phyloP scores from a whole-genome alignment of 2,113 vertebrate genomes.

The Nannobrachium achirus region DNA sequence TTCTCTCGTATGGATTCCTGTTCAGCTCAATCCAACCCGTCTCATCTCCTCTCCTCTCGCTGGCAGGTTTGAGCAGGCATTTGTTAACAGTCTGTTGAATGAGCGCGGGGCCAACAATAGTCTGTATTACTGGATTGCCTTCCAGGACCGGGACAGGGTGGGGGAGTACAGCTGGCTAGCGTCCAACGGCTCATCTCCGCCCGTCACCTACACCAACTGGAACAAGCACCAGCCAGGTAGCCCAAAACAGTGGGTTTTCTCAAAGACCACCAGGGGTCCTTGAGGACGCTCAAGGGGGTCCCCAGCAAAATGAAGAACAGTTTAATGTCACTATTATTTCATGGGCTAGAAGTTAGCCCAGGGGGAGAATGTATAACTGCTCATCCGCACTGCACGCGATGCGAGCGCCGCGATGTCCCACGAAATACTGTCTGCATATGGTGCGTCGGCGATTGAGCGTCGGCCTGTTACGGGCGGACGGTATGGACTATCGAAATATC shows the following conservation, averaged over 20 bases:
- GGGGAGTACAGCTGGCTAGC: constrained; percentile 88
- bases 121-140: constrained; percentile 88
- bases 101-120: constrained; percentile 71
- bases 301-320: too few relatives aligned
- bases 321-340: too few relatives aligned
- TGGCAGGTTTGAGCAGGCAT: constrained; percentile 93
- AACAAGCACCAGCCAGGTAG: constrained; percentile 88
- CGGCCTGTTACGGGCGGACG: too few relatives aligned
- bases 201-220: constrained; percentile 88
- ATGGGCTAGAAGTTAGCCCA: too few relatives aligned
- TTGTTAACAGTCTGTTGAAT: constrained; percentile 88
- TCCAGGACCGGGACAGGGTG: constrained; percentile 80
- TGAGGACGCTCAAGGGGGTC: too few relatives aligned
- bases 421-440: too few relatives aligned
- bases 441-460: too few relatives aligned
- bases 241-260: not conserved
- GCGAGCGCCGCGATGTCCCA: too few relatives aligned
- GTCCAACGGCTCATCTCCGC: constrained; percentile 51
- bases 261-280: too few relatives aligned
- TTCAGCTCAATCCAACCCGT: not conserved
- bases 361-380: too few relatives aligned
- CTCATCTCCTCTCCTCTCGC: not conserved
- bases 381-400: too few relatives aligned
- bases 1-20: not conserved
- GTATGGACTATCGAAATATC: too few relatives aligned